Percentiles rank a stretch among this genome's conserved stretches.
These are phyloP conservation scores for Hippocampus comes DNA, from an alignment of 2,113 vertebrate genomes.

Conservation along the genomic window DNA sequence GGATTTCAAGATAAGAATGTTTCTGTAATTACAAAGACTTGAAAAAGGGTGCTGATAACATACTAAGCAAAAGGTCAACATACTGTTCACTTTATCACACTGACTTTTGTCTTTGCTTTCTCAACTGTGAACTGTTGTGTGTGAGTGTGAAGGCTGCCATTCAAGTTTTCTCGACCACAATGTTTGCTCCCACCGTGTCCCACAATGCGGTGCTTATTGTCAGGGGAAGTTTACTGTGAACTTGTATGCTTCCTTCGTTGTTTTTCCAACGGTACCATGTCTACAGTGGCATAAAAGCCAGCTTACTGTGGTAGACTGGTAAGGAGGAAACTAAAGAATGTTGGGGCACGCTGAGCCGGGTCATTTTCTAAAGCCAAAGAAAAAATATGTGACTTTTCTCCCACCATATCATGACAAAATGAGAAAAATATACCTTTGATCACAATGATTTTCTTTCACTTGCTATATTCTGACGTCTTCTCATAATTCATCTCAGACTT, in stretches of 20 bases:
- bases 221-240: conserved; percentile 50
- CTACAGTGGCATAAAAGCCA: conserved; percentile 62
- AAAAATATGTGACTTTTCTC: conserved; percentile 39
- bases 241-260: conserved; percentile 39
- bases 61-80: conserved; percentile 4
- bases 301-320: conserved; percentile 29
- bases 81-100: neutral
- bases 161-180: conserved; percentile 28
- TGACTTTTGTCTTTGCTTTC: conserved; percentile 34
- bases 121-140: conserved; percentile 12
- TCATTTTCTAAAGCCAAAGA: conserved; percentile 30
- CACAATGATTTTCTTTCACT: conserved; percentile 38
- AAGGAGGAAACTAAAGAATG: conserved; percentile 53
- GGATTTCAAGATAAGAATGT: conserved; percentile 23
- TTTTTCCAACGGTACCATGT: conserved; percentile 48
- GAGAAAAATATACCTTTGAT: conserved; percentile 17
- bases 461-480: conserved; percentile 3
- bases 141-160: conserved; percentile 12
- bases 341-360: conserved; percentile 34
- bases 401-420: conserved; percentile 48
- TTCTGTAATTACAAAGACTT: conserved; percentile 6
- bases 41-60: conserved; percentile 4
- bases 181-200: conserved; percentile 33
- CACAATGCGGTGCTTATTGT: conserved; percentile 32
- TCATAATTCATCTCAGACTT: conserved; percentile 32